Percentiles rank a stretch among this genome's conserved stretches.
Conservation (phyloP, 2,113 vertebrate genomes). For the Phrynosoma platyrhinos region DNA sequence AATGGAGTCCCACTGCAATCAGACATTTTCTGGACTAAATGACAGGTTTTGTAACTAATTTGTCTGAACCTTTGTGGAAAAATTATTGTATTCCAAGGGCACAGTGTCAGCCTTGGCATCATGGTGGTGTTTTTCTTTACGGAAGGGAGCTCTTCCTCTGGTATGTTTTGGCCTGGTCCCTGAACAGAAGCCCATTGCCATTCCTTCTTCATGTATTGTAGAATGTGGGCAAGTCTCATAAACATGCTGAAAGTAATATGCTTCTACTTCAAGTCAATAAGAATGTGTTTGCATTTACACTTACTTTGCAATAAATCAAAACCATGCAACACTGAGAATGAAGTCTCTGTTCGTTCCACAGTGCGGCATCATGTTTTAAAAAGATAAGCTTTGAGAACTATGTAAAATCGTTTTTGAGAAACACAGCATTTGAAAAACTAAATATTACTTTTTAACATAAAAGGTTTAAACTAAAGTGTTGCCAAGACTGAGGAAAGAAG, state of each 20-base stretch:
- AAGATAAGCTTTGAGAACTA: conserved; percentile 12
- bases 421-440: neutral
- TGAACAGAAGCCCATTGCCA: too few species aligned
- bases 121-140: neutral
- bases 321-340: neutral
- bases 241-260: neutral
- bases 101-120: neutral
- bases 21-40: too few species aligned
- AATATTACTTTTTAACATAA: conserved; percentile 1
- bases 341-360: neutral
- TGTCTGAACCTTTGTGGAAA: neutral
- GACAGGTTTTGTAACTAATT: too few species aligned
- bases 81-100: neutral
- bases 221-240: neutral
- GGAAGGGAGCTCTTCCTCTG: neutral
- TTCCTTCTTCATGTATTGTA: neutral
- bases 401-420: conserved; percentile 3
- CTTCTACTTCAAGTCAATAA: neutral
- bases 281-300: neutral
- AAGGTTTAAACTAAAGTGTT: neutral
- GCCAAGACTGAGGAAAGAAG: neutral
- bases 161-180: neutral
- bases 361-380: neutral
- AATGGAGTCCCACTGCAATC: too few species aligned
- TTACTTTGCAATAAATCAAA: neutral